Evolutionary conservation across 1,140 invertebrate species (phyloP), one percentile per base, ranked within the genome.

Genomic region (Nixonia krombeini): DNA sequence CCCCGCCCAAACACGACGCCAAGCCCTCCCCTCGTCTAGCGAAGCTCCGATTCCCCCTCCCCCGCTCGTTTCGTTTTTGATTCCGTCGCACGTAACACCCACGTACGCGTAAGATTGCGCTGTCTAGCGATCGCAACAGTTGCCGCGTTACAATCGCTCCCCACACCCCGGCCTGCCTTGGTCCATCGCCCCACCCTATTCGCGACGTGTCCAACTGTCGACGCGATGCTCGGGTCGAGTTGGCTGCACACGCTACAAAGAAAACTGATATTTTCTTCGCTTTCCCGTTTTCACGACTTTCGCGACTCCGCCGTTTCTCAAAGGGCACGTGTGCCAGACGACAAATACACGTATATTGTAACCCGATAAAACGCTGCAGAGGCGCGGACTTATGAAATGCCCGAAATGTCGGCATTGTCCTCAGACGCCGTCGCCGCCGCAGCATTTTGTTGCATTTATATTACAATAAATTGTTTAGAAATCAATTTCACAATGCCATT

Each of bases 61-160:
- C 57, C 52, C 52, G 51, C 51, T 53, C 59, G 55, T 64, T 64
- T 45, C 57, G 46, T 63, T 63, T 57, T 51, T 57, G 52, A 64
- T 56, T 64, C 52, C 52, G 47, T 52, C 35, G 35, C 46, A 31
- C 18, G 25, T 38, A 57, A 56, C 61, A 41, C 61, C 61, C 61
- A 64, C 61, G 52, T 64, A 64, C 61, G 40, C 52, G 38, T 40
- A 41, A 65, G 62, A 65, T 57, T 52, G 62, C 38, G 13, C 52
- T 33, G 62, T 57, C 47, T 47, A 18, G 23, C 18, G 35, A 33
- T 52, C 42, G 62, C 47, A 52, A 64, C 52, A 51, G 55, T 63
- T 50, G 35, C 31, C 51, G 53, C 35, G 50, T 49, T 53, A 53
- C 37, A 50, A 55, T 55, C 51, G 45, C 28, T n/a, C n/a, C 47